Evolutionary conservation across 1,140 invertebrate species (phyloP), one percentile per base, ranked within the genome.

Genomic region (Manduca sexta): DNA sequence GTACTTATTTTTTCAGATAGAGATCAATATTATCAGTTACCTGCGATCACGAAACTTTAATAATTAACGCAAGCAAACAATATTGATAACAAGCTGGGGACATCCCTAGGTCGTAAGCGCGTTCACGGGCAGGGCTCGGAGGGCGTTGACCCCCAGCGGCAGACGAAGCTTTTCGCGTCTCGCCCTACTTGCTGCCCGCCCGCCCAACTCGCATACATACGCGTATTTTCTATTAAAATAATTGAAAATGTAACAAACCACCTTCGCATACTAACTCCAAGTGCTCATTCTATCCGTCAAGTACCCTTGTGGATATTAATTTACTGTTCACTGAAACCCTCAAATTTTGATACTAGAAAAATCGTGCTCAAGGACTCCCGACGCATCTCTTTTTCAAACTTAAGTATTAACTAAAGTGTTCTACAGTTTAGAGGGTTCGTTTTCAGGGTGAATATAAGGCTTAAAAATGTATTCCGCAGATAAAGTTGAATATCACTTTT

Each of bases 71-170:
- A 8, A 26, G 8, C 21, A 60, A n/a, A 60, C 39, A 55, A 42
- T 71, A 73, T 80, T 74, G 70, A 83, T 76, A 76, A 51, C 60
- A 68, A 26, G 21, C 1, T 26, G 52, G 45, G 62, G 64, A 51
- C 77, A 81, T 79, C 77, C 77, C 77, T 79, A 33, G 42, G 30
- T 17, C 38, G 45, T 41, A 48, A 43, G 53, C 59, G 60, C 63
- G 72, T 83, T 83, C 76, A 78, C 60, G 77, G 75, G 72, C 80
- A 79, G 74, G 77, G 74, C 76, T 70, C 57, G 51, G 34, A 62
- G 75, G 72, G 64, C 75, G 60, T 64, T 75, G 77, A 79, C 74
- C 79, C 57, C 66, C 60, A 49, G 56, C 49, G 49, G 73, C 74
- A 76, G 72, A 73, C 74, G 69, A 45, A 76, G 72, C 68, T 76